phyloP scores from a whole-genome alignment of 2,113 vertebrate genomes.

The Tetrax tetrax region DNA sequence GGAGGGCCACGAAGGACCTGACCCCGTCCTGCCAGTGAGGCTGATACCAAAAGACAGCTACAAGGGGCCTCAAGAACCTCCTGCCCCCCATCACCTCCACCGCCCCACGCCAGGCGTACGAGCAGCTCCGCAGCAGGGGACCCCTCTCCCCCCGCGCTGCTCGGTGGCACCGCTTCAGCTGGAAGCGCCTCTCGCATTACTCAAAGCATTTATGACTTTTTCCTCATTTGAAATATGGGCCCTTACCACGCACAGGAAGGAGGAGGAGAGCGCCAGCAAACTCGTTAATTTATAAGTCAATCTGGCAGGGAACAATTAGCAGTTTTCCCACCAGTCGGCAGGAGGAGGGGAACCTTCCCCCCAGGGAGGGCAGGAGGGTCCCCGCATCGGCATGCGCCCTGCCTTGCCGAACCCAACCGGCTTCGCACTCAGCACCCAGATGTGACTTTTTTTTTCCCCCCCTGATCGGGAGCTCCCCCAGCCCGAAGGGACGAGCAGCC shows the following conservation, averaged over 20 bases:
- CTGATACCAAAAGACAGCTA: neutral
- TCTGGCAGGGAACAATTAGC: slow-evolving; percentile 67
- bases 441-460: fast-evolving
- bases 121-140: fast-evolving
- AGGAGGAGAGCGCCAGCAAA: slow-evolving; percentile 58
- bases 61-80: fast-evolving
- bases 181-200: slow-evolving; percentile 22
- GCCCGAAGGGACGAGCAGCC: fast-evolving
- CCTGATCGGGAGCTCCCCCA: neutral
- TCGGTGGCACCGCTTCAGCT: neutral
- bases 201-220: slow-evolving; percentile 52
- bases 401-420: neutral
- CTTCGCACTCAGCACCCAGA: neutral
- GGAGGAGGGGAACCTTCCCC: neutral
- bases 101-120: fast-evolving
- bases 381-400: fast-evolving
- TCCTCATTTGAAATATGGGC: slow-evolving; percentile 36
- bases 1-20: neutral
- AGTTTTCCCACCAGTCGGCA: slow-evolving; percentile 8
- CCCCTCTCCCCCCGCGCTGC: neutral
- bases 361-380: neutral
- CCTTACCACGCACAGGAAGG: slow-evolving; percentile 47
- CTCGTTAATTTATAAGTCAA: slow-evolving; percentile 62
- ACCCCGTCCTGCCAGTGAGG: fast-evolving
- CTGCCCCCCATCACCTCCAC: neutral